Evolutionary conservation across 1,140 invertebrate species (phyloP), one percentile per base, ranked within the genome.

Genomic region (Conus ventricosus): DNA sequence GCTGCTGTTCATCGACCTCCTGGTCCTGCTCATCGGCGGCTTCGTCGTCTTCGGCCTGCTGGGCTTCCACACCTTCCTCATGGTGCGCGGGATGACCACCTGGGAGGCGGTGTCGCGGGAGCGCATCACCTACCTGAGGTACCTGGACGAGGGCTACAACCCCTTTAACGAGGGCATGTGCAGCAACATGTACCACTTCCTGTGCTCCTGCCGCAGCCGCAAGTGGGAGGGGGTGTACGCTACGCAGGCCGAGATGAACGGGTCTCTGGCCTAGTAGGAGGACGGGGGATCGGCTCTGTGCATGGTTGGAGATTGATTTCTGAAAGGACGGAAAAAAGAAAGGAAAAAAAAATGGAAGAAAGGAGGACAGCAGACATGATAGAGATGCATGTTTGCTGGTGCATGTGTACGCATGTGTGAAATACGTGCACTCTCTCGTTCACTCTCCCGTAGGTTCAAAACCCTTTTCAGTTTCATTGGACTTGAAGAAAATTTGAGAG

Each of bases 51-150:
- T 91, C 13, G 92, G 93, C 13, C 91, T 95, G 0, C 85, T 94
- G 27, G 85, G 91, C 25, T 94, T 95, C 87, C 95, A 95, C 88
- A 92, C 92, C 53, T 95, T 94, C 90, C 92, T 95, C 15, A 94
- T 94, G 92, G 76, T 92, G 11, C 75, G 88, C 78, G 94, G 94
- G 76, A 75, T 92, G 54, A 95, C 95, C 20, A 95, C 95, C 15
- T 95, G 95, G 95, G 95, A 95, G 88, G 89, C 90, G 51, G 92
- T 93, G 0, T 94, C 94, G 39, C 90, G 94, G 60, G 93, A 93
- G 84, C 92, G 93, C 89, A 95, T 95, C 60, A 94, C 94, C 8
- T 95, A 95, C 89, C 91, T 95, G 27, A 94, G 94, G 87, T 93
- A 95, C 87, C 88, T 95, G 57, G 91, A 92, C 71, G 91, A 94